A percentile compares a stretch with the other conserved stretches of the same genome.
Conservation (phyloP, 1,140 invertebrate genomes). For the Musca domestica region DNA sequence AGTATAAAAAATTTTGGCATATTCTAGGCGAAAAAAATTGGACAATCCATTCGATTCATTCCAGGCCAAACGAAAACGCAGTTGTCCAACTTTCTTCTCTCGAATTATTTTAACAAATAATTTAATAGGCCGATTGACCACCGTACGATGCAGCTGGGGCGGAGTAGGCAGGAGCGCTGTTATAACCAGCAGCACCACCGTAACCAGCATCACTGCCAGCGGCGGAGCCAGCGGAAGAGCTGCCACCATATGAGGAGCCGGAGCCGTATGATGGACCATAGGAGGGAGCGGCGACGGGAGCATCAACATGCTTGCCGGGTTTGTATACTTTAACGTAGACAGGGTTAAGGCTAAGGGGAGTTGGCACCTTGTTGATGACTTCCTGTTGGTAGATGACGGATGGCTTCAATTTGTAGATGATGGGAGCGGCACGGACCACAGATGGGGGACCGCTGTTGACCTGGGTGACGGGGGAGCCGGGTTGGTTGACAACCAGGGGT, state of each 20-base stretch:
- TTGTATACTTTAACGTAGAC: conserved; percentile 52
- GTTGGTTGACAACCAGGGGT: conserved; percentile 49
- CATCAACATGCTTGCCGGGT: conserved; percentile 50
- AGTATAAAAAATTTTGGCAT: not conserved
- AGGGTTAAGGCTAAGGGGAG: conserved; percentile 47
- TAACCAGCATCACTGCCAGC: conserved; percentile 37
- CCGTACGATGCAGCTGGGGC: conserved; percentile 38
- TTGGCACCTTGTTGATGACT: conserved; percentile 52
- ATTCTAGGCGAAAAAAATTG: conserved; percentile 33
- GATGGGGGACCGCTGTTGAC: conserved; percentile 48
- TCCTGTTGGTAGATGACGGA: conserved; percentile 51
- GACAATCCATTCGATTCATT: not conserved
- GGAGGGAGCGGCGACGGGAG: conserved; percentile 36
- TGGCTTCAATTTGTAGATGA: conserved; percentile 51
- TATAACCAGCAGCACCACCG: conserved; percentile 31
- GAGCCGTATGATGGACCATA: conserved; percentile 29
- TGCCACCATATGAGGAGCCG: conserved; percentile 29
- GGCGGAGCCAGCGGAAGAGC: conserved; percentile 29
- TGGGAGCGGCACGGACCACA: conserved; percentile 47
- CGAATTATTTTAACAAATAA: not conserved
- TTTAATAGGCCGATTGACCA: conserved; percentile 13
- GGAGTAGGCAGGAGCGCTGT: conserved; percentile 33
- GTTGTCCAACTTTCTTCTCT: not conserved
- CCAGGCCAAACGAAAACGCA: not conserved
- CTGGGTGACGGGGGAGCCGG: conserved; percentile 43